phyloP scores from a whole-genome alignment of 1,140 invertebrate species.

The Heliothis virescens region DNA sequence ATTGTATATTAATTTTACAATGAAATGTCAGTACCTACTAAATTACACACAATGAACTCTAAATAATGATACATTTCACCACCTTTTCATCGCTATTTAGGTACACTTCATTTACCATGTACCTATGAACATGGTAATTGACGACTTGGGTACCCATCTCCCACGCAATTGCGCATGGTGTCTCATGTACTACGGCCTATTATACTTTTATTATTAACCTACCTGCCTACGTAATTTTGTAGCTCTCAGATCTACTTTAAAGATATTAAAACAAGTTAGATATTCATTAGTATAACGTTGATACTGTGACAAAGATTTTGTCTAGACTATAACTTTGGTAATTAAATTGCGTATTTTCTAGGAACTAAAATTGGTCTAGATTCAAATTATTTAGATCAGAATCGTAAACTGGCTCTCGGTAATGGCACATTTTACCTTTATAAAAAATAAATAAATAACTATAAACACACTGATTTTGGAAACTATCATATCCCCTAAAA shows the following conservation, averaged over 20 bases:
- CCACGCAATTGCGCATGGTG: not conserved
- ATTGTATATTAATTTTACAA: not conserved
- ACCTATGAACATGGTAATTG: not conserved
- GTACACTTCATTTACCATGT: not conserved
- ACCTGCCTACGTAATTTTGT: not conserved
- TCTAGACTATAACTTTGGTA: not conserved
- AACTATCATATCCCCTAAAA: no score
- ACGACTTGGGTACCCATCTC: not conserved
- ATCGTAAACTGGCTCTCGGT: no score
- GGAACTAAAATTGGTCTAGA: not conserved
- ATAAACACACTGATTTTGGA: no score
- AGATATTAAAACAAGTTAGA: not conserved
- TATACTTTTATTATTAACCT: conserved; percentile 7
- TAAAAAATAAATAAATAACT: no score
- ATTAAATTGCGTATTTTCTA: not conserved
- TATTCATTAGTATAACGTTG: not conserved
- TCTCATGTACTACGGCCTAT: not conserved
- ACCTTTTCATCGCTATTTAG: not conserved
- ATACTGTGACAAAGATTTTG: not conserved
- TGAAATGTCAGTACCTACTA: not conserved
- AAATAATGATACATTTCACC: not conserved
- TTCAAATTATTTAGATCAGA: not conserved
- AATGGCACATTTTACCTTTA: no score
- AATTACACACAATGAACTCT: not conserved
- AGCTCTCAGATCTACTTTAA: not conserved